Conservation (phyloP, 2,888 invertebrate species). For the Pandemis corylana region DNA sequence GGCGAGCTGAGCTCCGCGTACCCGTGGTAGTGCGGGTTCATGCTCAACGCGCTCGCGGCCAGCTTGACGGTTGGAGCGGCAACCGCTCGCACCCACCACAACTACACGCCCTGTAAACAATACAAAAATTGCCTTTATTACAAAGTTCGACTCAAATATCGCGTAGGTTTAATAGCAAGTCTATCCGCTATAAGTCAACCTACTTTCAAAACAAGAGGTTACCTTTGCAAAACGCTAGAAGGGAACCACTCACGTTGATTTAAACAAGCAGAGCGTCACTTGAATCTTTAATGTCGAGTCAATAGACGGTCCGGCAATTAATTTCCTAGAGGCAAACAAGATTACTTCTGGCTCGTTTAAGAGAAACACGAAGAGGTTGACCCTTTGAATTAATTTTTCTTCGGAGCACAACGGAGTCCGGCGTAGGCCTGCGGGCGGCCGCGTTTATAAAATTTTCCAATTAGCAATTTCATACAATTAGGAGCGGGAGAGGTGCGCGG, state of each 20-base stretch:
- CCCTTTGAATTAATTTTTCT: constrained; percentile 63
- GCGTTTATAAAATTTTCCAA: constrained; percentile 85
- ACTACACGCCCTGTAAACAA: constrained; percentile 81
- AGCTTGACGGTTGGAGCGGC: constrained; percentile 90
- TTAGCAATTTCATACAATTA: constrained; percentile 85
- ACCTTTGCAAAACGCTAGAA: constrained; percentile 11
- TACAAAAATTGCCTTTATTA: constrained; percentile 16
- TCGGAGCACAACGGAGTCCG: constrained; percentile 58
- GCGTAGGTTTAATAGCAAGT: neutral
- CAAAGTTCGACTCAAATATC: neutral
- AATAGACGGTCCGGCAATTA: constrained; percentile 44
- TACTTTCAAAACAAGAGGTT: constrained; percentile 16
- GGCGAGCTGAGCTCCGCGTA: constrained; percentile 92
- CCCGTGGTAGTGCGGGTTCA: constrained; percentile 96
- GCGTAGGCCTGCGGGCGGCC: constrained; percentile 76
- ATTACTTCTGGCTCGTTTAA: constrained; percentile 46
- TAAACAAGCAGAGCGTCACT: constrained; percentile 36
- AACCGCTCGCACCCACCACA: constrained; percentile 81
- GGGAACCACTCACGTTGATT: constrained; percentile 35
- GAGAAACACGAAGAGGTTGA: constrained; percentile 54
- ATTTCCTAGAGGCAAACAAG: constrained; percentile 43
- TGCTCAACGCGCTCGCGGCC: constrained; percentile 94
- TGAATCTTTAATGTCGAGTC: constrained; percentile 41
- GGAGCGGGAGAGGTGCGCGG: constrained; percentile 67
- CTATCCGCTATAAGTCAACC: neutral